phyloP scores from a whole-genome alignment of 2,113 vertebrate genomes.

The Leucoraja erinaceus region DNA sequence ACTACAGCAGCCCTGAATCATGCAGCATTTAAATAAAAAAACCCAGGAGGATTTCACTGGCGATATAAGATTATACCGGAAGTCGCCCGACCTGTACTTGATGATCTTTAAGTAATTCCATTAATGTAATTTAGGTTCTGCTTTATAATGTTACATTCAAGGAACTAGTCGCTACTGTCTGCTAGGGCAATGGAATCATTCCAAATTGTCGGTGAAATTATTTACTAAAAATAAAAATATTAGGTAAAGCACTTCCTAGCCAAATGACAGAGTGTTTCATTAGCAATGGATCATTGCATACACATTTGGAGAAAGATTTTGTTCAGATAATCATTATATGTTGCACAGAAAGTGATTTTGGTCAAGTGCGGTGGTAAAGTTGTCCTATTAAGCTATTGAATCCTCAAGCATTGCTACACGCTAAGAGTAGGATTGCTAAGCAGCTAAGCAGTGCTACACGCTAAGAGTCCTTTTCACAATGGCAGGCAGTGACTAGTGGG shows the following conservation, averaged over 20 bases:
- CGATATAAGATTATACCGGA: not conserved
- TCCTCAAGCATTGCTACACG: too few relatives aligned
- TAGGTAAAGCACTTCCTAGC: not conserved
- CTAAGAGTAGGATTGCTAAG: too few relatives aligned
- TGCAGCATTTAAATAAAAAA: not conserved
- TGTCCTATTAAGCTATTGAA: too few relatives aligned
- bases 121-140: slow-evolving; percentile 10
- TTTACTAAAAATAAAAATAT: slow-evolving; percentile 1
- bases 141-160: not conserved
- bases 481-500: too few relatives aligned
- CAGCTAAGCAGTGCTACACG: too few relatives aligned
- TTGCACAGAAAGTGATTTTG: not conserved
- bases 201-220: not conserved
- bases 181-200: too few relatives aligned
- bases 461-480: too few relatives aligned
- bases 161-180: not conserved
- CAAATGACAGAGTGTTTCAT: not conserved
- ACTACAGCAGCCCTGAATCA: slow-evolving; percentile 16
- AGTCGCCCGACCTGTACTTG: not conserved
- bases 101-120: not conserved
- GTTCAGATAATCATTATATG: not conserved
- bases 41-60: not conserved
- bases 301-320: slow-evolving; percentile 2
- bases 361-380: not conserved
- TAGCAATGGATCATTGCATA: not conserved